Conservation (phyloP, 2,113 vertebrate species). For the Paedocypris sp. region DNA sequence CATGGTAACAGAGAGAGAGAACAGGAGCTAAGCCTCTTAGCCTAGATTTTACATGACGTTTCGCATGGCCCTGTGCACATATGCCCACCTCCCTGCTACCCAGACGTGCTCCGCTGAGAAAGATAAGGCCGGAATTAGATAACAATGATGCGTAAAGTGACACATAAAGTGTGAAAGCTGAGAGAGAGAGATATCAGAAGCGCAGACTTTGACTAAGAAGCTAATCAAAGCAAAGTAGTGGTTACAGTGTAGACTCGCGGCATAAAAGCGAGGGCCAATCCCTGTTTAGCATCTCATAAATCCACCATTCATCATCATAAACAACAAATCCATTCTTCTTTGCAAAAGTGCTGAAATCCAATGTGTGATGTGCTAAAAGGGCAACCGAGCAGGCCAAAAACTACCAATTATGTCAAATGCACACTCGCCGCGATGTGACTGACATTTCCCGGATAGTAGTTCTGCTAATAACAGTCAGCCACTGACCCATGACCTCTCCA, state of each 20-base stretch:
- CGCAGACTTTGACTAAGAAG: neutral
- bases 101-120: neutral
- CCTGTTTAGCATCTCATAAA: neutral
- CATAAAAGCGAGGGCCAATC: neutral
- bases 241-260: neutral
- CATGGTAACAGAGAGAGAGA: slow-evolving; percentile 39
- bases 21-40: slow-evolving; percentile 56
- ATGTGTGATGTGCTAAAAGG: neutral
- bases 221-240: neutral
- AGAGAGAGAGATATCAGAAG: neutral
- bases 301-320: neutral
- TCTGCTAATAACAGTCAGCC: neutral
- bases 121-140: slow-evolving; percentile 14
- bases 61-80: slow-evolving; percentile 27
- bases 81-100: neutral
- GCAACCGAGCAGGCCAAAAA: neutral
- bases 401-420: neutral
- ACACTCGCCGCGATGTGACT: neutral
- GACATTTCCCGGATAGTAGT: neutral
- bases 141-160: slow-evolving; percentile 2
- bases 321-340: neutral
- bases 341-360: neutral
- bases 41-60: slow-evolving; percentile 44
- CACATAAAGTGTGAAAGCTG: neutral
- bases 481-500: neutral